Evolutionary conservation across 2,113 vertebrate genomes (phyloP), one percentile per base, ranked within the genome.

Genomic region (Anoplopoma fimbria): DNA sequence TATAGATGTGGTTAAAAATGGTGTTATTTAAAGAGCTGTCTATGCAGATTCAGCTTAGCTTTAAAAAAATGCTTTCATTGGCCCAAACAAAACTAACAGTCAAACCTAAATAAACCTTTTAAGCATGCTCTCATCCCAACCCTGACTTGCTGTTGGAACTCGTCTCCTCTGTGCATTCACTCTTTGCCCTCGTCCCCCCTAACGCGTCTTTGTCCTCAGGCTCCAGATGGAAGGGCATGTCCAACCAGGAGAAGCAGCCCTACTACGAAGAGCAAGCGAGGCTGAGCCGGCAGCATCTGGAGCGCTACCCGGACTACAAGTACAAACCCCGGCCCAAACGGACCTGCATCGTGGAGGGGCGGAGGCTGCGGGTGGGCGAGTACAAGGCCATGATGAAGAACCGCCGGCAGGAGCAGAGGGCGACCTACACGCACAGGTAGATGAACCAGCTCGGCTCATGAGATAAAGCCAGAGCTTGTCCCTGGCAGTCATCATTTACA

Each of bases 361-460:
- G 97, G 70, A 83, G 98, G 73, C 96, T 99, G 61, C 93, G 98
- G 0, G 98, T 99, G 65, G 98, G 98, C n/a, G 98, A 99, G 92
- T 99, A 99, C 96, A 99, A 99, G 88, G 98, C 98, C 47, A 96
- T 99, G 96, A 99, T 99, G 98, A 96, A 98, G 94, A 99, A 95
- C 77, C 94, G 98, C 33, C 94, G 97, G 33, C 98, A 99, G 95
- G 98, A 99, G 94, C 93, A 96, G 96, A 91, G 97, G 93, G 92
- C 95, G 0, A 79, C 96, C 64, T 99, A 96, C 88, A 38, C 96
- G 10, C 93, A 96, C 73, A 96, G 97, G 97, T 99, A 94, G 93
- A 55, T 25, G 53, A n/a, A 23, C 7, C 47, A 7, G 21, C 47
- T 9, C 9, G 12, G 0, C 38, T 57, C 19, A 19, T 6, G 5